phyloP scores from a whole-genome alignment of 2,888 invertebrate genomes.

The Azorinus chamasolen region DNA sequence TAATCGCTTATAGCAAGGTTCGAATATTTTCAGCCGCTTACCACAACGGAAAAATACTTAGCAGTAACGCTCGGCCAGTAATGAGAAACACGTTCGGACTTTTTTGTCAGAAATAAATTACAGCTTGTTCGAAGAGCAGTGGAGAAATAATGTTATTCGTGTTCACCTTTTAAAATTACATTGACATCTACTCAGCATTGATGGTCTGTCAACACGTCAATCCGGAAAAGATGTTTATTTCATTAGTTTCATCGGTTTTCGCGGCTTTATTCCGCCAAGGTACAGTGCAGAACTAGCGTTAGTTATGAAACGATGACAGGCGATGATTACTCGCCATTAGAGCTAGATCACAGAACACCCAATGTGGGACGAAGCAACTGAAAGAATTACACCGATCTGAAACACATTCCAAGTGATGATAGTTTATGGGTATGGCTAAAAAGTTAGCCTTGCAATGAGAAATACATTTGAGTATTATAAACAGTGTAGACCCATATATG shows the following conservation, averaged over 20 bases:
- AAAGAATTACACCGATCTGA: too few species aligned
- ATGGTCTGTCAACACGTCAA: constrained; percentile 48
- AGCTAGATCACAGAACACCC: constrained; percentile 7
- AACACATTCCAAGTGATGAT: too few species aligned
- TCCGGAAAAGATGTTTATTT: constrained; percentile 36
- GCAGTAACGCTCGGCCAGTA: constrained; percentile 34
- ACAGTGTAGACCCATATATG: too few species aligned
- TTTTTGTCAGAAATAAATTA: constrained; percentile 63
- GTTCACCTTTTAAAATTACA: constrained; percentile 59
- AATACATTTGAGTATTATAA: too few species aligned
- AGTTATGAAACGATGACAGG: constrained; percentile 44
- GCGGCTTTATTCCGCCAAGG: constrained; percentile 37
- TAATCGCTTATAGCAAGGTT: constrained; percentile 21
- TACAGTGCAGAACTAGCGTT: constrained; percentile 39
- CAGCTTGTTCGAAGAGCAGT: constrained; percentile 40
- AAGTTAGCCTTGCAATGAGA: too few species aligned
- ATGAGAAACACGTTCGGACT: constrained; percentile 43
- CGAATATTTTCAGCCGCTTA: constrained; percentile 43
- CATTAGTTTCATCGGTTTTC: constrained; percentile 43
- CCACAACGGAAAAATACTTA: constrained; percentile 53
- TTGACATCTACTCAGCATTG: constrained; percentile 49
- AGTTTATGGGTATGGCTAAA: too few species aligned
- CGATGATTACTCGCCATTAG: constrained; percentile 21
- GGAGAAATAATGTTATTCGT: constrained; percentile 65
- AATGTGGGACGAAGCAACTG: too few species aligned